A percentile compares a stretch with the other conserved stretches of the same genome.
phyloP scores from a whole-genome alignment of 1,140 invertebrate species.

The Bacillus rossius region DNA sequence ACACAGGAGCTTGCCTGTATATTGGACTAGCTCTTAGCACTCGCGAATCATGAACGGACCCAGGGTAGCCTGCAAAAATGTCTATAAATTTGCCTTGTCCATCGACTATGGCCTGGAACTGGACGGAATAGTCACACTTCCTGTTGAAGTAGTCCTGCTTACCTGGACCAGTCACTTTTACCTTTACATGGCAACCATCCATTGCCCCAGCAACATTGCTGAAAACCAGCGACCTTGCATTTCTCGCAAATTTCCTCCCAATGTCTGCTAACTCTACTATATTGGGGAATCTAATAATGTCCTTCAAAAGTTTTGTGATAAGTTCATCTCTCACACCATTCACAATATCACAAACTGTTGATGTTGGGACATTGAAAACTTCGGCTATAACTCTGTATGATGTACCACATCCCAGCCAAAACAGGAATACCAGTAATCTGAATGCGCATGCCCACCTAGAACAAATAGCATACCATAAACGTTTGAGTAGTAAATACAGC shows the following conservation, averaged over 20 bases:
- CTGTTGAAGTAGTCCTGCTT: not conserved
- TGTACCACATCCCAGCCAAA: too few species aligned
- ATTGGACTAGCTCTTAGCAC: conserved; percentile 8
- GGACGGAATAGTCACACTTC: conserved; percentile 5
- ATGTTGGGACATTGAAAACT: too few species aligned
- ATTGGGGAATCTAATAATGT: not conserved
- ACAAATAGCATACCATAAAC: too few species aligned
- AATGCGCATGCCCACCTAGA: too few species aligned
- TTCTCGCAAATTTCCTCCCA: not conserved
- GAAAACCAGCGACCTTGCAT: not conserved
- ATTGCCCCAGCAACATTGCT: not conserved
- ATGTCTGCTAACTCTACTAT: not conserved
- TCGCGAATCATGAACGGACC: conserved; percentile 15
- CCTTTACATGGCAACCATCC: not conserved
- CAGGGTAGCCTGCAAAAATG: conserved; percentile 16
- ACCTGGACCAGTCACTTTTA: not conserved
- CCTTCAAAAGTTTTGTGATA: not conserved
- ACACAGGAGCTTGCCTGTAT: not conserved
- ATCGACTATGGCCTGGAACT: conserved; percentile 16
- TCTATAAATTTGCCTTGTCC: conserved; percentile 9
- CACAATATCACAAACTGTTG: too few species aligned
- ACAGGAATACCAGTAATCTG: too few species aligned
- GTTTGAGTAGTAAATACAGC: too few species aligned
- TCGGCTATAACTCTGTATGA: too few species aligned
- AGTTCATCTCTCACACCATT: too few species aligned